These are phyloP conservation scores for Bellardia bayeri DNA, from an alignment of 2,888 invertebrate genomes.

Conservation along the genomic window DNA sequence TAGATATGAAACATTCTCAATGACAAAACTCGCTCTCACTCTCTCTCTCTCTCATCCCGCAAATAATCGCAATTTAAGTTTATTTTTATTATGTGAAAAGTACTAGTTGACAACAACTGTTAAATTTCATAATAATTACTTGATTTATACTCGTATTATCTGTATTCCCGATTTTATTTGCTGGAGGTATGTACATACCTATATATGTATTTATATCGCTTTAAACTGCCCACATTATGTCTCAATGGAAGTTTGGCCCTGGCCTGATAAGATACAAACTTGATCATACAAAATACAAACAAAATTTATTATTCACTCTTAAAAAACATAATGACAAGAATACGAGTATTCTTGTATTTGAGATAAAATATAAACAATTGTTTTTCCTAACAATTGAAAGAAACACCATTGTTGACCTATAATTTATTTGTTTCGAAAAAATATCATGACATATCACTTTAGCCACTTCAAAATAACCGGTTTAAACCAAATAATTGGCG, in stretches of 20 bases:
- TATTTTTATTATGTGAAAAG: background rate
- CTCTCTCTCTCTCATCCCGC: too few species aligned
- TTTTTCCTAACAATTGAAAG: background rate
- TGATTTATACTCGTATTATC: too few species aligned
- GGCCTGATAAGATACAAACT: background rate
- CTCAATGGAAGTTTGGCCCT: background rate
- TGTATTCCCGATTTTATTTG: background rate
- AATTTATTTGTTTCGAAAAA: slow-evolving; percentile 10
- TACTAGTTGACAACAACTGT: background rate
- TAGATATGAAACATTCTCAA: too few species aligned
- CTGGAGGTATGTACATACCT: background rate
- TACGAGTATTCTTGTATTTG: background rate
- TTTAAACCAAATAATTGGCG: slow-evolving; percentile 61
- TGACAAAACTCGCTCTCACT: too few species aligned
- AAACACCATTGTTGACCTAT: slow-evolving; percentile 38
- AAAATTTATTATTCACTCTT: background rate
- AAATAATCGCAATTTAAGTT: background rate
- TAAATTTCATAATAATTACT: too few species aligned
- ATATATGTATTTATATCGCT: too few species aligned
- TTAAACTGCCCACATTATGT: background rate
- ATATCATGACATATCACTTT: slow-evolving; percentile 3
- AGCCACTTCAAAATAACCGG: slow-evolving; percentile 63
- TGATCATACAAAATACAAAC: background rate
- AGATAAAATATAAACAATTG: slow-evolving; percentile 3
- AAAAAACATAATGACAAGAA: background rate